Base-by-base conservation (phyloP, 2,113 vertebrate species). In the Cavia porcellus region DNA sequence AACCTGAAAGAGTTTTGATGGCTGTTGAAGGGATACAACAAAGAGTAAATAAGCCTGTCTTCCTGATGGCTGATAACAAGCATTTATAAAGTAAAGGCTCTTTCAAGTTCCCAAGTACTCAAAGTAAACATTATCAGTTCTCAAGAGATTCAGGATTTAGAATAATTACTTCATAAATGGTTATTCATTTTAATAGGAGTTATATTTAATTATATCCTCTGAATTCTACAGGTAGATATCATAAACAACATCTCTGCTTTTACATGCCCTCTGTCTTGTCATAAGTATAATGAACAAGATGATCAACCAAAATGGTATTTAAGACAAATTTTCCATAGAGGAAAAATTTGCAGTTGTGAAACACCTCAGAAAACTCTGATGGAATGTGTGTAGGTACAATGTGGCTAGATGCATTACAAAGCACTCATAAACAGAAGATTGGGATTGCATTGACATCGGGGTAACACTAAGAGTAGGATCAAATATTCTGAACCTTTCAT, bases 71-170 rank as follows among this genome's bases (percentile, higher is more conserved):
- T 45, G n/a, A 50, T 68, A 79, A 35, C 50, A 55, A 59, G 42
- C 35, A 32, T 80, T 88, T 80, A 79, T 28, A 79, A 96, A 88
- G 52, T 79, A 94, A 82, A 7, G 28, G 14, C 55, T 68, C 87
- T 88, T 86, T 88, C 32, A 92, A 83, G 19, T 87, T 87, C 24
- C 13, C n/a, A 83, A 47, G 45, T 8, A 86, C 12, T 82, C 47
- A 80, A 84, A 90, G 61, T 62, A 22, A 8, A 4, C 5, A 72
- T 50, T 59, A 64, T 55, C 57, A 82, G 77, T 94, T 85, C 52
- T 77, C 15, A 68, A 85, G 64, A 92, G 38, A 83, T 24, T 83
- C 45, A 83, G 62, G 9, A 52, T 86, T 92, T 47, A 62, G 5
- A 50, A 68, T 38, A 86, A 55, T 86, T 90, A 85, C 7, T 64